Evolutionary conservation across 2,113 vertebrate species (phyloP), one percentile per base, ranked within the genome.

Genomic region (Eretmochelys imbricata): DNA sequence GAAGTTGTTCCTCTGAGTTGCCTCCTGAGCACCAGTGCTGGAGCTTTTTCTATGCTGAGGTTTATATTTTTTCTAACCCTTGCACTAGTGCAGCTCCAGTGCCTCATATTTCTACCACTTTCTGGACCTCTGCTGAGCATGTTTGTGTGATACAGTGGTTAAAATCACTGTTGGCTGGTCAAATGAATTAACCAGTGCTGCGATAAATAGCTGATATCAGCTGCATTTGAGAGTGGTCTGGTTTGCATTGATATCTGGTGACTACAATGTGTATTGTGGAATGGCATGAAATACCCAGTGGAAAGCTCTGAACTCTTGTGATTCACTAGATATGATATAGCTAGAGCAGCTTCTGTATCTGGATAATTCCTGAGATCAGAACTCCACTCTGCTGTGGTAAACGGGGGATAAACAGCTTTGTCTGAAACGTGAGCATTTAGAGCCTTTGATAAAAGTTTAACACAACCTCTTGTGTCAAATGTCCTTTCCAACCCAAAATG

Each of bases 401-500:
- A 65, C 35, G 42, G 20, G 10, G 16, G 10, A 20, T 57, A 46
- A 82, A 82, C 17, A 49, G 3, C 19, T 82, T 81, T 25, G 53
- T 51, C 42, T 59, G 27, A 51, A 72, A 24, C 27, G 27, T 85
- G 81, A 48, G 19, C 46, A 55, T 35, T 46, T 38, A 12, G 38
- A 25, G 29, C n/a, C 14, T 57, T 69, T 12, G 1, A 5, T 17
- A 4, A 24, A 24, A 54, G 22, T 16, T 29, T 87, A 27, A 2
- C 29, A 6, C 27, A 48, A 75, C 8, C 12, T 27, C 22, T 35
- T 49, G 46, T 20, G 8, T 57, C 85, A 78, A 35, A 19, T 59
- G 24, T 1, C 31, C 7, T 75, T 87, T 22, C 6, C 16, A 20
- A 14, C 20, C 42, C 4, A 1, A 46, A 72, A 24, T 1, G 3